phyloP scores from a whole-genome alignment of 2,888 invertebrate species.

The Erebia aethiops region DNA sequence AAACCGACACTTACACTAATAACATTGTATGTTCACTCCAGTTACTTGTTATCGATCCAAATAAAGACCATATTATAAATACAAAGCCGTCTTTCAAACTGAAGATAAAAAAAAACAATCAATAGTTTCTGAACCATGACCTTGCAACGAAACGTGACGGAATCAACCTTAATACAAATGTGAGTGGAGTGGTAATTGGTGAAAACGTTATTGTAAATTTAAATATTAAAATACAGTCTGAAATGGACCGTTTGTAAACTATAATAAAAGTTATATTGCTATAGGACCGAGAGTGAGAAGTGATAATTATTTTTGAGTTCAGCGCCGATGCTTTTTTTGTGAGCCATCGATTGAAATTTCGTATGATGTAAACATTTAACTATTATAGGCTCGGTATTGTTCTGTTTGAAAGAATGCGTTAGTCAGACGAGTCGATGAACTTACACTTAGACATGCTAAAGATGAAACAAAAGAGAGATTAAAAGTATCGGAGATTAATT shows the following conservation, averaged over 20 bases:
- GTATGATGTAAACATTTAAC: conserved; percentile 4
- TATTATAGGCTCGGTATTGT: conserved; percentile 1
- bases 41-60: background rate
- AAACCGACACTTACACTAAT: no score
- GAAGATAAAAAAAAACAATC: background rate
- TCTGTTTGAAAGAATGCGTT: background rate
- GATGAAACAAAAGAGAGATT: background rate
- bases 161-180: conserved; percentile 25
- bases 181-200: conserved; percentile 10
- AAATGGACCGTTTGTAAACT: background rate
- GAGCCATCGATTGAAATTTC: background rate
- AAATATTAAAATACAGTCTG: background rate
- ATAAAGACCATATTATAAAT: background rate
- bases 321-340: background rate
- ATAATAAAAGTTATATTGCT: background rate
- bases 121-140: conserved; percentile 20
- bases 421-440: conserved; percentile 4
- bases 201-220: conserved; percentile 6
- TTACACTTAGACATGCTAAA: background rate
- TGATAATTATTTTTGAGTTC: background rate
- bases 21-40: no score
- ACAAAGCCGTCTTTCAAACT: conserved; percentile 3
- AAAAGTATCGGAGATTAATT: background rate
- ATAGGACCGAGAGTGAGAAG: background rate
- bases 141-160: conserved; percentile 29